Percentiles rank a stretch among this genome's conserved stretches.
Conservation (phyloP, 2,113 vertebrate species). For the Aramus guarauna region DNA sequence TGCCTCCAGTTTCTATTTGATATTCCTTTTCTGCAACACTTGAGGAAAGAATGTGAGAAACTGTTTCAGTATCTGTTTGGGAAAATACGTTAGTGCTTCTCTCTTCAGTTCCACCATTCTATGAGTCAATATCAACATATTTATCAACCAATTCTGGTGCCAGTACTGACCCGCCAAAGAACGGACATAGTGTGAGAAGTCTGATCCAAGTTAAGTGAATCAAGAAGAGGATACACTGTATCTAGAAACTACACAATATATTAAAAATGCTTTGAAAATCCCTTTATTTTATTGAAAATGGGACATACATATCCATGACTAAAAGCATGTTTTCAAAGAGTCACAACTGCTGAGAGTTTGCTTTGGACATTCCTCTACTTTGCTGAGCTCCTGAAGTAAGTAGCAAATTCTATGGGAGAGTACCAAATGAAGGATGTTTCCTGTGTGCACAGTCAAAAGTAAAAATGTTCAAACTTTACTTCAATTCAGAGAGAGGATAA, state of each 20-base stretch:
- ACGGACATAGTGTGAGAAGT: background rate
- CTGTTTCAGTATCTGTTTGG: background rate
- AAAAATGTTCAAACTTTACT: background rate
- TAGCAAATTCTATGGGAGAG: background rate
- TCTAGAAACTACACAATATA: rapidly evolving
- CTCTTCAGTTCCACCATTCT: background rate
- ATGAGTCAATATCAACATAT: background rate
- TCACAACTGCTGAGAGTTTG: background rate
- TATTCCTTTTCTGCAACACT: background rate
- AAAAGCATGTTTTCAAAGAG: background rate
- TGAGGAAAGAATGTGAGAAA: background rate
- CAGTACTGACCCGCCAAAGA: background rate
- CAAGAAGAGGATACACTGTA: background rate
- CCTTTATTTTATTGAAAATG: background rate
- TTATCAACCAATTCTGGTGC: background rate
- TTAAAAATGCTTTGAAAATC: background rate
- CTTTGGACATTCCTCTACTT: background rate
- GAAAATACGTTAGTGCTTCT: background rate
- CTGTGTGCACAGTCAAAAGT: background rate
- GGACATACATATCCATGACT: rapidly evolving
- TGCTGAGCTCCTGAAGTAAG: background rate
- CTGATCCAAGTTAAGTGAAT: background rate
- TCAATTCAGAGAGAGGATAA: background rate
- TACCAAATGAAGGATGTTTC: background rate
- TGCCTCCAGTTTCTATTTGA: background rate